phyloP scores from a whole-genome alignment of 2,888 invertebrate species.

The Caenorhabditis virilis region DNA sequence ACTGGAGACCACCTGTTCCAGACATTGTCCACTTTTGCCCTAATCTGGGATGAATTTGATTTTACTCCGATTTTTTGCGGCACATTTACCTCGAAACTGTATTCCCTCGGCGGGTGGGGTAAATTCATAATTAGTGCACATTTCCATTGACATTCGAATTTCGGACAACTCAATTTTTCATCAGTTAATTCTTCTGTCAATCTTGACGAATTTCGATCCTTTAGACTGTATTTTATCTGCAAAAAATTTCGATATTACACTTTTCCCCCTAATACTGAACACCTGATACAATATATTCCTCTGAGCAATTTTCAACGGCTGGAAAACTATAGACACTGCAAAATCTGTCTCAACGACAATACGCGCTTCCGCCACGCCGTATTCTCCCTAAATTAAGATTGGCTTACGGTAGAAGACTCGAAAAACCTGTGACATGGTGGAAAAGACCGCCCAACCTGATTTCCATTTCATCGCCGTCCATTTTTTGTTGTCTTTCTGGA shows the following conservation, averaged over 20 bases:
- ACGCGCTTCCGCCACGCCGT: slow-evolving; percentile 50
- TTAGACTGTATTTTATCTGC: slow-evolving; percentile 49
- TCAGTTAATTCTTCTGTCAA: slow-evolving; percentile 46
- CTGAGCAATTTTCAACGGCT: slow-evolving; percentile 46
- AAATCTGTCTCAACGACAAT: slow-evolving; percentile 55
- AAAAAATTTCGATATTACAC: too few species aligned
- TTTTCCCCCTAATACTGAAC: too few species aligned
- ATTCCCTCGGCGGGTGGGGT: slow-evolving; percentile 45
- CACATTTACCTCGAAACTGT: slow-evolving; percentile 39
- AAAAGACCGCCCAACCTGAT: slow-evolving; percentile 51
- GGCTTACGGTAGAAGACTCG: too few species aligned
- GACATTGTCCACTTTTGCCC: slow-evolving; percentile 53
- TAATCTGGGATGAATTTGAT: slow-evolving; percentile 18
- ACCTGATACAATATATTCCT: slow-evolving; percentile 51
- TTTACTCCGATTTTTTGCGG: not conserved
- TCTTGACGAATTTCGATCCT: slow-evolving; percentile 32
- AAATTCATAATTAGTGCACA: slow-evolving; percentile 54
- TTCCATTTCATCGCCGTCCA: slow-evolving; percentile 38
- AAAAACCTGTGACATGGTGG: slow-evolving; percentile 53
- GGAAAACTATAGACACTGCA: slow-evolving; percentile 55
- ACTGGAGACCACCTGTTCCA: slow-evolving; percentile 57
- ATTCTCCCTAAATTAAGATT: too few species aligned
- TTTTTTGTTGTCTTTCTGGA: slow-evolving; percentile 18
- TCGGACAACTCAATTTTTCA: slow-evolving; percentile 46
- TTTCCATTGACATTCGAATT: slow-evolving; percentile 56